Conservation (phyloP, 1,140 invertebrate species). For the Bactericera cockerelli region DNA sequence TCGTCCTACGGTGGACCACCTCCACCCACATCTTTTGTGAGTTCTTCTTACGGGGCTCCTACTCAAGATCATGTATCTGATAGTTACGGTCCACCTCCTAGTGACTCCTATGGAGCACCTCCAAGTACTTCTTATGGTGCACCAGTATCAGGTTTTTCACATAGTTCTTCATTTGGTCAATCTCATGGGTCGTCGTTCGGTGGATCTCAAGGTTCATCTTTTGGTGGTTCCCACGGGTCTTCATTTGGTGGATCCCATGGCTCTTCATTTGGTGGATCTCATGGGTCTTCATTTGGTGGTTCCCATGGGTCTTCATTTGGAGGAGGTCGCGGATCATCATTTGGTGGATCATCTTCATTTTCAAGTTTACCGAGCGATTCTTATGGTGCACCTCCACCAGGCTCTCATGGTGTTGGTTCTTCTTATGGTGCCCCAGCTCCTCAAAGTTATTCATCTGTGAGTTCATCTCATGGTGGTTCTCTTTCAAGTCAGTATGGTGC, state of each 20-base stretch:
- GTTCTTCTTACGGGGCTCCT: slow-evolving; percentile 13
- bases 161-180: no score
- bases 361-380: neutral
- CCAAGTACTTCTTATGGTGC: slow-evolving; percentile 18
- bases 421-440: neutral
- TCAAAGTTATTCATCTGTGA: neutral
- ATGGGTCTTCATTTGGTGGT: neutral
- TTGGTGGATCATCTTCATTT: neutral
- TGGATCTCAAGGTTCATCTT: no score
- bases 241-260: no score
- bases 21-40: neutral
- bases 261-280: neutral
- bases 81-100: slow-evolving; percentile 14
- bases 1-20: neutral
- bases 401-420: slow-evolving; percentile 6
- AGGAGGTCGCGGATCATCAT: neutral
- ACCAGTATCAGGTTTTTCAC: neutral
- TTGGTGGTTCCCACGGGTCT: no score
- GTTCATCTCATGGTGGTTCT: slow-evolving; percentile 8
- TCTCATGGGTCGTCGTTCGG: no score
- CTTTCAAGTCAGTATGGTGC: slow-evolving; percentile 12
- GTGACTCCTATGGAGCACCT: slow-evolving; percentile 15
- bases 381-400: slow-evolving; percentile 15
- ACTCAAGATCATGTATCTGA: slow-evolving; percentile 12
- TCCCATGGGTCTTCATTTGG: slow-evolving; percentile 6